Evolutionary conservation across 2,888 invertebrate species (phyloP), one percentile per base, ranked within the genome.

Genomic region (Oscheius onirici): DNA sequence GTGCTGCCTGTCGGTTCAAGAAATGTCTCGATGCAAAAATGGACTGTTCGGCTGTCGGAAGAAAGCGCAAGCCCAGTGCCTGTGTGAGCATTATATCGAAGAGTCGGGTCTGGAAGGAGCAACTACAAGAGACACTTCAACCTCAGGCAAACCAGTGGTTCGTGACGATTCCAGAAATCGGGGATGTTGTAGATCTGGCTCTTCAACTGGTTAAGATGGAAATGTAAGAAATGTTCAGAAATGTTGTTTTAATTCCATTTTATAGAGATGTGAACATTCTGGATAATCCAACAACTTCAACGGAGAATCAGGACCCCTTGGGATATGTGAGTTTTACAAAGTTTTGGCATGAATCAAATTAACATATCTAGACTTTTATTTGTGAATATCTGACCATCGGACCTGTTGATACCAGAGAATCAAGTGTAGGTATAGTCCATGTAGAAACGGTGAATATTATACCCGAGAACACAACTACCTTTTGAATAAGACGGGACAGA

Each of bases 1-100:
- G 58, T 58, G 58, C 58, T 17, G 58, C 58, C 43, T 58, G 58
- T 20, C 58, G 58, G 3, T 58, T 40, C 20, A 58, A 58, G 43
- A 40, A 41, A 3, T 58, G 58, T 13, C 58, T 58, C 20, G 58
- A 58, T 3, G 58, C 58, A 2, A 58, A 58, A 22, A 58, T 58
- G 58, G 58, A 58, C 58, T 40, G 34, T 20, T 58, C 58, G 2
- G 58, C 58, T 40, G 58, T 58, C 1, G 58, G 58, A 3, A 34
- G 41, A 22, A 55, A 55, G 17, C 22, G 26, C n/a, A 55, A 55
- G 34, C 55, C 55, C 15, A 26, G 26, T 13, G 28, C 26, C 3
- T 55, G 55, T 55, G 55, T 55, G n/a, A 55, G 28, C 28, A n/a
- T 55, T 13, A 46, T 15, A 5, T 8, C n/a, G 8, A 46, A 46